Evolutionary conservation across 2,797 vertebrate species (phyloP).

Genomic region (Cossypha niveicapilla): DNA sequence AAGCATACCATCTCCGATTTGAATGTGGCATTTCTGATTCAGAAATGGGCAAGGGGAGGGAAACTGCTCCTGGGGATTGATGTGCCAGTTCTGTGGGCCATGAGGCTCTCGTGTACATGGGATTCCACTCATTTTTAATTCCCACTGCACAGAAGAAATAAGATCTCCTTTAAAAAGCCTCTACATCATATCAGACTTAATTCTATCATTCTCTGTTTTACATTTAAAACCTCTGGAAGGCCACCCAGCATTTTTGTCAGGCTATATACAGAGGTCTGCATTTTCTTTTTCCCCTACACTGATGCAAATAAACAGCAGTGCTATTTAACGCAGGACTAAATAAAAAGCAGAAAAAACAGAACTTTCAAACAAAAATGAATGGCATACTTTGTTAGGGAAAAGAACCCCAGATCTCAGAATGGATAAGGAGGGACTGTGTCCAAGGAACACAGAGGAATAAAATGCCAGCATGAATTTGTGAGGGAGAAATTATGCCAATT

Average conservation of each 20-base stretch:
- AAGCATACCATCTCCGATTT: background rate
- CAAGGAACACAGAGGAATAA: background rate
- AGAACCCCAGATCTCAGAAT: background rate
- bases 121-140: background rate
- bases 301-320: background rate
- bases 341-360: background rate
- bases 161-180: background rate
- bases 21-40: background rate
- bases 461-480: background rate
- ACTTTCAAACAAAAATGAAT: background rate
- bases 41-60: background rate
- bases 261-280: background rate
- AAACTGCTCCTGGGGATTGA: background rate
- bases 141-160: background rate
- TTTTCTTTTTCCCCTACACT: background rate
- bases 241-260: background rate
- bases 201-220: background rate
- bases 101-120: background rate
- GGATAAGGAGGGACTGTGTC: background rate
- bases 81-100: background rate
- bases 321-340: background rate
- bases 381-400: background rate
- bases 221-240: background rate
- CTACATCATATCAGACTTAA: background rate
- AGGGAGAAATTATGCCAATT: background rate